Evolutionary conservation across 2,888 invertebrate genomes (phyloP), one percentile per base, ranked within the genome.

Genomic region (Drosophila fungiperda): DNA sequence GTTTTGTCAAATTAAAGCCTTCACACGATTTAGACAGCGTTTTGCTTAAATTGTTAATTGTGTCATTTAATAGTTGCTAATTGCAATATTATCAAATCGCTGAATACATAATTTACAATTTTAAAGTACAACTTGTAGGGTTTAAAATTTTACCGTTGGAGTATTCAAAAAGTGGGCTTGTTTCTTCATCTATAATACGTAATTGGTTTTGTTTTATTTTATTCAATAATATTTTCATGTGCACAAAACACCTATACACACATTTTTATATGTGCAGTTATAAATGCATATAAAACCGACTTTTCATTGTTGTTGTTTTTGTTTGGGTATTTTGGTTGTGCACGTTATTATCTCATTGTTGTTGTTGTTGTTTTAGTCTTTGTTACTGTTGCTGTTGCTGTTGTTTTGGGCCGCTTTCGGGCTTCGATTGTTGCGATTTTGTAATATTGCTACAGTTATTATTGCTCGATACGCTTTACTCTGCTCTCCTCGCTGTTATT

Each of bases 401-500:
- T 17, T 60, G 36, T 58, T 63, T 76, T 54, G 65, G 64, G 67
- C 65, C 52, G 64, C 73, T 63, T 75, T 74, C 61, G 40, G 57
- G 68, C 76, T 78, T 64, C 79, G 60, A 67, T 71, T 52, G 82
- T 48, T 36, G 78, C 75, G 87, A 87, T 89, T 84, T 89, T 78
- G 89, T 87, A 89, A 89, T 88, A 86, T 81, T 79, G 82, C 89
- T 78, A 83, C 82, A 84, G 87, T 88, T 84, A 88, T 89, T 84
- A 83, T 86, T 84, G 76, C 89, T 42, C 68, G 81, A 78, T 78
- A 73, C 81, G 76, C 75, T 89, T 82, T 87, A 71, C 73, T 78
- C 78, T 78, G 78, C 71, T 74, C 80, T 62, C 72, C 67, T 69
- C 66, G 68, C 73, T 70, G 63, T 55, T 82, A 76, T 74, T 80